These are phyloP conservation scores for Clarias fuscus DNA, from an alignment of 2,797 vertebrate species.

Conservation along the genomic window DNA sequence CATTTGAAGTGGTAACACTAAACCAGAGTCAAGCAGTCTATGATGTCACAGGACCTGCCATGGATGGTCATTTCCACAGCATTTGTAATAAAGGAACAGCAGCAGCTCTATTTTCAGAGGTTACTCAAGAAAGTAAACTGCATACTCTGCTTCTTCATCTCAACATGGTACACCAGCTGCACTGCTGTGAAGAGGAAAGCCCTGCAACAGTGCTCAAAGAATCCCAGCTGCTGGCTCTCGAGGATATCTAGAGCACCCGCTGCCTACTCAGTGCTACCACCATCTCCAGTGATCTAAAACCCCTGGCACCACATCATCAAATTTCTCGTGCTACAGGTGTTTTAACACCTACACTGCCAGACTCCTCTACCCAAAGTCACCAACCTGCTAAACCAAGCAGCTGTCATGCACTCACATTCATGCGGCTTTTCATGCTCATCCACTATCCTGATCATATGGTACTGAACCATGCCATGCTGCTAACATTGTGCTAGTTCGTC, in stretches of 20 bases:
- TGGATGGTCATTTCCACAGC: neutral
- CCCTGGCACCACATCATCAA: neutral
- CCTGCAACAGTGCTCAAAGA: neutral
- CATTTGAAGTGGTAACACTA: neutral
- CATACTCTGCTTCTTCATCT: neutral
- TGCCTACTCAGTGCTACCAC: slow-evolving; percentile 16
- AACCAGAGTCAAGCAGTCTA: neutral
- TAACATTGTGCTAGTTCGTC: neutral
- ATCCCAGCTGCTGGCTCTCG: slow-evolving; percentile 20
- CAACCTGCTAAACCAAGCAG: neutral
- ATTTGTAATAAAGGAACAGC: neutral
- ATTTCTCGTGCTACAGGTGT: neutral
- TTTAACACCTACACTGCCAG: slow-evolving; percentile 1
- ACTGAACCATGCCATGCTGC: neutral
- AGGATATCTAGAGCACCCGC: slow-evolving; percentile 24
- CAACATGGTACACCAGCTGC: slow-evolving; percentile 21
- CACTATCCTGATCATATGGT: neutral
- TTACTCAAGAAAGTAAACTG: neutral
- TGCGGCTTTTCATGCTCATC: neutral
- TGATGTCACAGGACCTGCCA: neutral
- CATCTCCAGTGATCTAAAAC: slow-evolving; percentile 14
- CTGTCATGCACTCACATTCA: neutral
- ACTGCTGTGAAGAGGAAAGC: slow-evolving; percentile 16
- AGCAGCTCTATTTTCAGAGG: neutral
- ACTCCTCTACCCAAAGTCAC: neutral